Evolutionary conservation across 1,140 invertebrate species (phyloP), one percentile per base, ranked within the genome.

Genomic region (Heliconius nattereri): DNA sequence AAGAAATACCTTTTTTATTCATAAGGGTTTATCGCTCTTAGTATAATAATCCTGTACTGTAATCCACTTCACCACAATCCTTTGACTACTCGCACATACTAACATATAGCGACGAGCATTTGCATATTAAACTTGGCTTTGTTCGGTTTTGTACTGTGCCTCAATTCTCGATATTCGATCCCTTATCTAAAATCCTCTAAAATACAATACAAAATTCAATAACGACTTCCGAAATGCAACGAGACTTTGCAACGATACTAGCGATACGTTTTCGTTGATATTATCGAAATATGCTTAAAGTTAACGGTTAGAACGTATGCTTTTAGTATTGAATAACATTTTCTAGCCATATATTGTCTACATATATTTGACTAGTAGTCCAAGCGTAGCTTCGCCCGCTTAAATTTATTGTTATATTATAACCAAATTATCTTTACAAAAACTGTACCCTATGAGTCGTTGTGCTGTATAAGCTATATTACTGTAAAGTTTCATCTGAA

Each of bases 181-280:
- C 71, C 49, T 54, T 49, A 80, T 71, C 57, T 60, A n/a, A n/a
- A n/a, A n/a, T n/a, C n/a, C 75, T 73, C 23, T n/a, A n/a, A n/a
- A 73, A 73, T 76, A 76, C 71, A 71, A 70, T 70, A 78, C 71
- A 73, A 76, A 76, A 80, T 76, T 80, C 49, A 80, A 80, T 80
- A 73, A 80, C 71, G 45, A 78, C 20, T 66, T 73, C 26, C 76
- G 76, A 78, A 73, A 74, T 78, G 52, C n/a, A 60, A n/a, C 57
- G 57, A 23, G 13, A n/a, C n/a, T n/a, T n/a, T n/a, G n/a, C n/a
- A n/a, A n/a, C n/a, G n/a, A 1, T 23, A 60, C 57, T 23, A 26
- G n/a, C 57, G 57, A 60, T 60, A 60, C n/a, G 57, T 60, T 60
- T 60, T 60, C 9, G n/a, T 60, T 60, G 57, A 60, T 60, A 60